These are phyloP conservation scores for Drosophila orena DNA, from an alignment of 1,140 invertebrate genomes.

Conservation along the genomic window DNA sequence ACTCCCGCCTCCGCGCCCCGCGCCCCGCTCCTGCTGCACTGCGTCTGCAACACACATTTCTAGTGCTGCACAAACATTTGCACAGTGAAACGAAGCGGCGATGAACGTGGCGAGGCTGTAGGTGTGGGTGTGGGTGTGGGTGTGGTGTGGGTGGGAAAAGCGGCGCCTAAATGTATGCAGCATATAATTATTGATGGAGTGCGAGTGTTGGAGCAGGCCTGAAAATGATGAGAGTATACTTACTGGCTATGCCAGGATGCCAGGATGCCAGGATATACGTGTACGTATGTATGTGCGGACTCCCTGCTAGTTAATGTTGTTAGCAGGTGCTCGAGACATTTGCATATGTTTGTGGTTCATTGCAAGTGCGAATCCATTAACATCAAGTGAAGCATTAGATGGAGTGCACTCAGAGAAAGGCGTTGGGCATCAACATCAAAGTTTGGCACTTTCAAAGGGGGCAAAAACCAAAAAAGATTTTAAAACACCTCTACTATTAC, in stretches of 20 bases:
- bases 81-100: conserved; percentile 68
- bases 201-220: conserved; percentile 42
- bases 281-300: neutral
- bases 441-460: neutral
- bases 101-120: conserved; percentile 10
- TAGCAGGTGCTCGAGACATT: conserved; percentile 81
- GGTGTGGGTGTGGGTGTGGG: neutral
- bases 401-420: conserved; percentile 22
- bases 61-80: conserved; percentile 77
- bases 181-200: conserved; percentile 82
- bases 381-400: conserved; percentile 64
- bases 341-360: conserved; percentile 81
- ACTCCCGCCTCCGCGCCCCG: neutral
- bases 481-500: too few relatives aligned
- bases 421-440: neutral
- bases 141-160: conserved; percentile 1
- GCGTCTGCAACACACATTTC: conserved; percentile 55
- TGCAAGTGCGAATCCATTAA: conserved; percentile 81
- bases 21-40: conserved; percentile 5
- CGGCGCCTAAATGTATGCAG: conserved; percentile 71
- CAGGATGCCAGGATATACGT: neutral
- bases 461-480: too few relatives aligned
- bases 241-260: neutral
- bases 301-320: conserved; percentile 77
- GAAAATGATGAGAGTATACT: conserved; percentile 67